A percentile compares a stretch with the other conserved stretches of the same genome.
Evolutionary conservation across 2,888 invertebrate species (phyloP).

Genomic region (Cremastobaeus sp.): DNA sequence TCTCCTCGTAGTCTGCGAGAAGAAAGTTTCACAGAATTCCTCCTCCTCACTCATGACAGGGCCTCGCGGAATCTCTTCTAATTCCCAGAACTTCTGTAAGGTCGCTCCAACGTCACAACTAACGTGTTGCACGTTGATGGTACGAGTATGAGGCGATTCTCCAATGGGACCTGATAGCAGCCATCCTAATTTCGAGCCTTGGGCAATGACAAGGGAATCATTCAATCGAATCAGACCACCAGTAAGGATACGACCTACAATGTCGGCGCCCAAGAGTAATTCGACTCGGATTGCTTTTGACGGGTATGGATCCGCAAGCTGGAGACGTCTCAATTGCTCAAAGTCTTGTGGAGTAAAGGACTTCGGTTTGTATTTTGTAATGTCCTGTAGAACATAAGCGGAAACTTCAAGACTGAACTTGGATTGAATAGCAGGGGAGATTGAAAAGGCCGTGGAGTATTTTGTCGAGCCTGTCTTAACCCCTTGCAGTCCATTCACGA

Average conservation of each 20-base stretch:
- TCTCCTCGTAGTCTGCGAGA: not conserved
- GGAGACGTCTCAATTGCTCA: not conserved
- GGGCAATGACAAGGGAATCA: not conserved
- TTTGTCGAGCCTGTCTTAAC: not conserved
- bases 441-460: not conserved
- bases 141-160: not conserved
- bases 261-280: too few relatives aligned
- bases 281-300: too few relatives aligned
- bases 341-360: not conserved
- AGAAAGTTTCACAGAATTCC: not conserved
- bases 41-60: too few relatives aligned
- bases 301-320: not conserved
- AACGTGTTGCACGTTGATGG: not conserved
- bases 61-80: not conserved
- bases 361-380: too few relatives aligned
- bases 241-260: too few relatives aligned
- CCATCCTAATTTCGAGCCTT: slow-evolving; percentile 1
- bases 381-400: slow-evolving; percentile 1
- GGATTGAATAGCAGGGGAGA: not conserved
- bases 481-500: not conserved
- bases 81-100: not conserved
- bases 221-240: not conserved
- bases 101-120: not conserved
- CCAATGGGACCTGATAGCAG: not conserved
- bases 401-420: not conserved